Conservation (phyloP, 2,797 vertebrate genomes). For the Uromys caudimaculatus region DNA sequence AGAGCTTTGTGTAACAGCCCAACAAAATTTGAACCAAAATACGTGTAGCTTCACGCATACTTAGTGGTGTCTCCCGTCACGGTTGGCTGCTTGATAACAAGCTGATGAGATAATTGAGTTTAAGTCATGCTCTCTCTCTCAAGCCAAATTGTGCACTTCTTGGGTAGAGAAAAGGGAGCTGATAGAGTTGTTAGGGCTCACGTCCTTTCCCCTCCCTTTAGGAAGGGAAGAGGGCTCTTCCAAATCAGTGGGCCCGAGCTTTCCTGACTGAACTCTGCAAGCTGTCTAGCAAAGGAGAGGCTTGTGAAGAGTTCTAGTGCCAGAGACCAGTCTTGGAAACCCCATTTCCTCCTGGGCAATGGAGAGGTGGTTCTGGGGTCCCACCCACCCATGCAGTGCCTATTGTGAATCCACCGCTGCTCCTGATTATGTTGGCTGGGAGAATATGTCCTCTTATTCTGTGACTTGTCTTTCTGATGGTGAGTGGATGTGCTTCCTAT, state of each 20-base stretch:
- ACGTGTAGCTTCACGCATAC: not conserved
- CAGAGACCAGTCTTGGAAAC: not conserved
- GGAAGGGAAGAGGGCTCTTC: not conserved
- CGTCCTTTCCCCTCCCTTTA: not conserved
- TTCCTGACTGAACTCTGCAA: not conserved
- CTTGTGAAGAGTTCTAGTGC: not conserved
- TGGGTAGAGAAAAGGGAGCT: not conserved
- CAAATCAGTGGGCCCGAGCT: not conserved
- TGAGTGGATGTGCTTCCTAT: not conserved
- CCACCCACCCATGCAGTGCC: not conserved
- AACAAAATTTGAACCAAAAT: not conserved
- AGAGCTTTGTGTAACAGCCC: not conserved
- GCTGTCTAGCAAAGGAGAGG: not conserved
- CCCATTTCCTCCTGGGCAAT: too few relatives aligned
- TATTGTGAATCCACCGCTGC: not conserved
- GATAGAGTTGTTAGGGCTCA: not conserved
- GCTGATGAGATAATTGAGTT: not conserved
- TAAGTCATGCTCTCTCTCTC: not conserved
- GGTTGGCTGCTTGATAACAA: not conserved
- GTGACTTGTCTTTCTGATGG: not conserved
- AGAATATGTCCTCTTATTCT: not conserved
- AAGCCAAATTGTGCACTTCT: not conserved
- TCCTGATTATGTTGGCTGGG: not conserved
- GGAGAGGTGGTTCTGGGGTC: not conserved
- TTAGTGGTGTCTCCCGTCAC: not conserved